Base-by-base conservation (phyloP, 2,888 invertebrate species). In the Sipha maydis region DNA sequence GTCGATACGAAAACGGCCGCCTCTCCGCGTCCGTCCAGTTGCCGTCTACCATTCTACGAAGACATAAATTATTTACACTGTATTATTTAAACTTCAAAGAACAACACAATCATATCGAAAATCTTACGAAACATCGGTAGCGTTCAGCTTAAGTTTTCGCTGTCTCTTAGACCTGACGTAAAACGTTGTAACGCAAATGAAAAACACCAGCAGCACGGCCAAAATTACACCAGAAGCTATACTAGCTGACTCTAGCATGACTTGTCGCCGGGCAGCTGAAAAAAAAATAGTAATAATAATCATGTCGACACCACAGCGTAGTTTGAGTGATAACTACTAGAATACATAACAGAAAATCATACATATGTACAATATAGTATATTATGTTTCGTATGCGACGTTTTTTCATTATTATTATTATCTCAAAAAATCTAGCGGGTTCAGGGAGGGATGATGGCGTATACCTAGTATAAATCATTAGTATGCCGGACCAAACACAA, bases 211-310 rank as follows among this genome's bases (percentile, higher is more conserved):
- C 93, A 95, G 93, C 92, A 94, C 94, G 91, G 95, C 95, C 92
- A 95, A 93, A 90, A 95, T 95, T 91, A 96, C 96, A 92, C 96
- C 96, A 92, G 96, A 95, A 91, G 96, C 96, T 93, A 97, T 96
- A 92, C 96, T 96, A 91, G 97, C 97, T 91, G 95, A 96, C 93
- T 96, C 96, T 93, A 97, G 94, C 95, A 96, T 95, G 92, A 95
- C 95, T 92, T 95, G 95, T 92, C 95, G 95, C 92, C 96, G 94
- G 92, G 95, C 94, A 92, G 96, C 95, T 95, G 80, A 93, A 92
- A 89, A 80, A 48, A 48, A 48, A 48, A 48, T 14, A 48, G 48
- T 48, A 11, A 14, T 14, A 48, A 48, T 11, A 11, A 48, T 11
- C 48, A 11, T 48, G 48, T 48, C 48, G 48, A 48, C 14, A 48